phyloP scores from a whole-genome alignment of 1,140 invertebrate genomes.

The Ceratina calcarata region DNA sequence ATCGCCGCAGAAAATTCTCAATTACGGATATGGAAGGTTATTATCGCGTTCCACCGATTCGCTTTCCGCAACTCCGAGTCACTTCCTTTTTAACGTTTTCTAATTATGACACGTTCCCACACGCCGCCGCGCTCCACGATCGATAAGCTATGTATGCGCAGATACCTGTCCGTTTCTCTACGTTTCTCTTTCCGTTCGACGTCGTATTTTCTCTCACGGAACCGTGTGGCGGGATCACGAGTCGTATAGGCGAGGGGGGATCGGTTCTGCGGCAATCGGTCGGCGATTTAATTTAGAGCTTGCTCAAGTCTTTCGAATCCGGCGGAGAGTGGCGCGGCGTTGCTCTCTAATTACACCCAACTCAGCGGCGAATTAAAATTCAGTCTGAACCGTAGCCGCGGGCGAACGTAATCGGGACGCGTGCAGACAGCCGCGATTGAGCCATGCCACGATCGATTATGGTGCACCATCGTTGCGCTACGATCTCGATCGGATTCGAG shows the following conservation, averaged over 20 bases:
- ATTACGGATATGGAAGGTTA: not conserved
- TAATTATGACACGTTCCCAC: constrained; percentile 58
- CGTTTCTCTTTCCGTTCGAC: not conserved
- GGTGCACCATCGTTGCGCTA: constrained; percentile 8
- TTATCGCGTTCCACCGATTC: constrained; percentile 42
- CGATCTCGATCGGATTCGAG: constrained; percentile 16
- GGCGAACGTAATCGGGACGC: constrained; percentile 18
- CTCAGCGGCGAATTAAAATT: constrained; percentile 63
- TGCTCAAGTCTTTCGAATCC: constrained; percentile 53
- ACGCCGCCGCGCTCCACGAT: constrained; percentile 4
- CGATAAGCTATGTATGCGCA: constrained; percentile 14
- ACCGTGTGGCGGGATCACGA: constrained; percentile 7
- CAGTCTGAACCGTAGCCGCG: constrained; percentile 30
- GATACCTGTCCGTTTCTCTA: constrained; percentile 1
- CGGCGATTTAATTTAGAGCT: constrained; percentile 70
- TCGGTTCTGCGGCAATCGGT: constrained; percentile 23
- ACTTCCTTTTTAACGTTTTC: constrained; percentile 18
- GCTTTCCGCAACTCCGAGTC: not conserved
- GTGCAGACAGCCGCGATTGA: constrained; percentile 19
- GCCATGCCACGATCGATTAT: constrained; percentile 7
- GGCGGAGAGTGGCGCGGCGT: constrained; percentile 24
- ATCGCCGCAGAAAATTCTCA: constrained; percentile 30
- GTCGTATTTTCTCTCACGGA: constrained; percentile 25
- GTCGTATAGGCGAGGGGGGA: constrained; percentile 5
- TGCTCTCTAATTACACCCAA: constrained; percentile 67